Percentiles rank a stretch among this genome's conserved stretches.
phyloP scores from a whole-genome alignment of 35 echinoderm and acorn worm species.

The Anneissia japonica region DNA sequence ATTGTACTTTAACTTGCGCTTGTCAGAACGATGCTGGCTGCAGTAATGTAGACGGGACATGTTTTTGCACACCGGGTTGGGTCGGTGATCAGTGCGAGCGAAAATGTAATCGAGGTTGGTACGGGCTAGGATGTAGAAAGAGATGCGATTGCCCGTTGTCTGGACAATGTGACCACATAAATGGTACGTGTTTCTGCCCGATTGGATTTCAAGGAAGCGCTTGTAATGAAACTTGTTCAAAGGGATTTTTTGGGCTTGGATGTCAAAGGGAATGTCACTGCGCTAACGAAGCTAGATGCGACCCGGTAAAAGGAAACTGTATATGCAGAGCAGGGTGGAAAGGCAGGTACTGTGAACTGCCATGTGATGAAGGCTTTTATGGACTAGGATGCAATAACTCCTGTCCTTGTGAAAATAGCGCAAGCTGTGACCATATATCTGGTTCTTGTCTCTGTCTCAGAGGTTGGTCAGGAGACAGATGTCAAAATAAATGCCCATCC shows the following conservation, averaged over 20 bases:
- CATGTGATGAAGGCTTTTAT: conserved; percentile 5
- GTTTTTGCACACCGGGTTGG: neutral
- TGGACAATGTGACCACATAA: neutral
- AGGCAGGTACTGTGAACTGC: conserved; percentile 11
- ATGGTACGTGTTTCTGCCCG: conserved; percentile 32
- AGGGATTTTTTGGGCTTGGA: conserved; percentile 5
- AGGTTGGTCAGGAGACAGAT: conserved; percentile 61
- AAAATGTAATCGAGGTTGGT: neutral
- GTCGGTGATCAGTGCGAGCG: neutral
- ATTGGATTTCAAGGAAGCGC: conserved; percentile 13
- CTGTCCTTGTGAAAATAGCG: conserved; percentile 57
- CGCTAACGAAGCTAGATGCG: neutral
- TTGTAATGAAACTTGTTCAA: conserved; percentile 30
- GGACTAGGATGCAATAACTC: conserved; percentile 8
- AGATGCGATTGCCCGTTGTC: neutral
- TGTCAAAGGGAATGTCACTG: neutral
- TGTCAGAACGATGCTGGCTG: neutral
- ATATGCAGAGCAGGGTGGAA: conserved; percentile 46
- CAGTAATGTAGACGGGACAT: neutral
- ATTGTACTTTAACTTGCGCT: neutral
- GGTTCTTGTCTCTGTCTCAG: conserved; percentile 50
- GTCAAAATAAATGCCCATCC: conserved; percentile 3
- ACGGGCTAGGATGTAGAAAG: neutral
- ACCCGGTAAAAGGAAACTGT: conserved; percentile 29
- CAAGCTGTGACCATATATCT: conserved; percentile 22